phyloP scores from a whole-genome alignment of 37 sponge, comb jelly and placozoan genomes.

The Tethya wilhelma region DNA sequence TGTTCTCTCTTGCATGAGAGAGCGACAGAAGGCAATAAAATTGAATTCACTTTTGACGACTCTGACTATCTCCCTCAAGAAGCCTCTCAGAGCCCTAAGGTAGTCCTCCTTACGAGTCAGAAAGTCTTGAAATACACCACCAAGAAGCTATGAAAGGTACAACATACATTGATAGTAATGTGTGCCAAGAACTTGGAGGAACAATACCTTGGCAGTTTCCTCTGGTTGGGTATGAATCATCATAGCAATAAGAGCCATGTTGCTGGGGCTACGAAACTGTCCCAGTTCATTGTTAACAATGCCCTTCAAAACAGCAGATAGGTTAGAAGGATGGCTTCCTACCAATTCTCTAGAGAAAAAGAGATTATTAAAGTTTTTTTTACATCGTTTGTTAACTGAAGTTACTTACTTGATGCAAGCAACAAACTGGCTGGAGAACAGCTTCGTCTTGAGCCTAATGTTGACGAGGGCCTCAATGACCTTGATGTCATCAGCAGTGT shows the following conservation, averaged over 20 bases:
- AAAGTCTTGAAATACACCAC: slow-evolving; percentile 77
- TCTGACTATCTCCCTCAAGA: slow-evolving; percentile 87
- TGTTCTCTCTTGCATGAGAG: slow-evolving; percentile 77
- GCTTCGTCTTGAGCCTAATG: slow-evolving; percentile 86
- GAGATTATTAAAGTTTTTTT: not conserved
- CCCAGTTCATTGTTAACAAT: slow-evolving; percentile 87
- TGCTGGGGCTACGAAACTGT: slow-evolving; percentile 73
- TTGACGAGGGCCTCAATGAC: slow-evolving; percentile 76
- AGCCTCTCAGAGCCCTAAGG: slow-evolving; percentile 68
- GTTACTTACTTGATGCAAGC: slow-evolving; percentile 79
- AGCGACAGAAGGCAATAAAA: slow-evolving; percentile 63
- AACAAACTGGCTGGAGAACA: slow-evolving; percentile 87
- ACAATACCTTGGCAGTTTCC: slow-evolving; percentile 70
- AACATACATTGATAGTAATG: not conserved
- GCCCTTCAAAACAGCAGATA: slow-evolving; percentile 57
- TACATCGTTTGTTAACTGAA: too few relatives aligned
- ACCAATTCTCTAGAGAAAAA: slow-evolving; percentile 73
- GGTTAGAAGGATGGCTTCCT: slow-evolving; percentile 65
- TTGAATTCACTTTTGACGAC: slow-evolving; percentile 79
- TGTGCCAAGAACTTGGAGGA: not conserved
- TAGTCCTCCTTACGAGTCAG: slow-evolving; percentile 81
- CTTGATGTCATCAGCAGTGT: slow-evolving; percentile 76
- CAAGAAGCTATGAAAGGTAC: slow-evolving; percentile 43
- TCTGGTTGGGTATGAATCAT: slow-evolving; percentile 67
- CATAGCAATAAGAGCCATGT: slow-evolving; percentile 86